Percentiles rank a stretch among this genome's conserved stretches.
Evolutionary conservation across 2,888 invertebrate species (phyloP).

Genomic region (Aromia moschata): DNA sequence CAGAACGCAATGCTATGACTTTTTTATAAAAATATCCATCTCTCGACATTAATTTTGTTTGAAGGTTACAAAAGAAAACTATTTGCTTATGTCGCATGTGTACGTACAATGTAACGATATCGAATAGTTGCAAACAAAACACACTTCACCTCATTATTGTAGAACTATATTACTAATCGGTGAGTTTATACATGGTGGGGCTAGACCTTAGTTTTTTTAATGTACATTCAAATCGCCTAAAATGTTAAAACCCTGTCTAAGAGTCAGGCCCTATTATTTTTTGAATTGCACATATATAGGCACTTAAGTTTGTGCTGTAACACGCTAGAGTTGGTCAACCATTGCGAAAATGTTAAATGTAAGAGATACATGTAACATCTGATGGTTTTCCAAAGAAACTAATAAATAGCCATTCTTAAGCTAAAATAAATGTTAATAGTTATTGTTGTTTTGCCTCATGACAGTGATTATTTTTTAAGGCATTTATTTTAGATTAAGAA

Average conservation of each 20-base stretch:
- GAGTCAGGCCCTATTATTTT: constrained; percentile 60
- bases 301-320: constrained; percentile 60
- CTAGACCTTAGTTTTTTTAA: constrained; percentile 51
- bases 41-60: constrained; percentile 1
- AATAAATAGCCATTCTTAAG: constrained; percentile 24
- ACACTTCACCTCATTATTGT: constrained; percentile 54
- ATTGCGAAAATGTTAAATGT: constrained; percentile 33
- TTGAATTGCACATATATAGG: constrained; percentile 64
- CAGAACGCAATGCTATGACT: constrained; percentile 11
- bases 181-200: constrained; percentile 59
- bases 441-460: background rate
- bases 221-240: constrained; percentile 52
- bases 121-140: constrained; percentile 53
- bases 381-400: constrained; percentile 22
- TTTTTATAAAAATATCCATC: constrained; percentile 30
- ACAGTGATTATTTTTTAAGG: background rate
- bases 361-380: constrained; percentile 29
- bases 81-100: constrained; percentile 39
- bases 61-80: constrained; percentile 8
- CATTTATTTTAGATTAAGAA: constrained; percentile 21
- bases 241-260: constrained; percentile 58
- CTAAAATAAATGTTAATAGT: constrained; percentile 3
- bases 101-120: constrained; percentile 42
- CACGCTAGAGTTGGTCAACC: constrained; percentile 39
- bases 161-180: constrained; percentile 54